These are phyloP conservation scores for Rhinichthys osculus DNA, from an alignment of 2,797 vertebrate species.

Conservation along the genomic window DNA sequence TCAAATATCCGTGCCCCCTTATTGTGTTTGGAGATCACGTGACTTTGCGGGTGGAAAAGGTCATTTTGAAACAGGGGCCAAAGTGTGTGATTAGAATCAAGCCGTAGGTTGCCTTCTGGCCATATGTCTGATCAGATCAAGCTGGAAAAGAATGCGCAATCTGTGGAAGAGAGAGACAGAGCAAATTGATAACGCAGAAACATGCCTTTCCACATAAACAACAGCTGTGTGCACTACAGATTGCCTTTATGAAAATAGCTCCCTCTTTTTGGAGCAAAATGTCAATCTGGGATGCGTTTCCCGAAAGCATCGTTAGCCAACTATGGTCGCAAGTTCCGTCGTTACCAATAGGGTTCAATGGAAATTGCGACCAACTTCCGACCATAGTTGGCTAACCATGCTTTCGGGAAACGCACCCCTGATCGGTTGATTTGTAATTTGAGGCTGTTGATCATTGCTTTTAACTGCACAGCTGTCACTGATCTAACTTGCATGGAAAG, in stretches of 20 bases:
- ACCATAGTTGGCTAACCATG: too few species aligned
- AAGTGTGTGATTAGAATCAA: conserved; percentile 42
- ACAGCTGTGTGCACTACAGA: conserved; percentile 8
- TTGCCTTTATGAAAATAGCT: conserved; percentile 27
- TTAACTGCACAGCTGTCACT: neutral
- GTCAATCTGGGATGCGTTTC: neutral
- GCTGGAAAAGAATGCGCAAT: neutral
- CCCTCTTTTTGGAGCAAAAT: neutral
- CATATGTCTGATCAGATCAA: conserved; percentile 27
- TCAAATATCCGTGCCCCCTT: conserved; percentile 12
- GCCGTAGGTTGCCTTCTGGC: conserved; percentile 21
- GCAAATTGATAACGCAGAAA: conserved; percentile 3
- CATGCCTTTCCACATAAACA: conserved; percentile 1
- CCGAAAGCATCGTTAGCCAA: too few species aligned
- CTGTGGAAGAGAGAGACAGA: neutral
- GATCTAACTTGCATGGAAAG: neutral
- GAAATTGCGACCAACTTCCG: too few species aligned
- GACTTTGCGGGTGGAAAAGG: conserved; percentile 44
- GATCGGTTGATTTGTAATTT: conserved; percentile 1
- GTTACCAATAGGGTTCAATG: too few species aligned
- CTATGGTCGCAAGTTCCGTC: too few species aligned
- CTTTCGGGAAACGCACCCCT: too few species aligned
- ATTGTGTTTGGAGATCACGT: conserved; percentile 46
- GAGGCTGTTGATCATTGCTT: neutral
- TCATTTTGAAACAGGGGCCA: conserved; percentile 41